A percentile compares a stretch with the other conserved stretches of the same genome.
Evolutionary conservation across 37 sponge, comb jelly and placozoan species (phyloP).

Genomic region (Corticium candelabrum): DNA sequence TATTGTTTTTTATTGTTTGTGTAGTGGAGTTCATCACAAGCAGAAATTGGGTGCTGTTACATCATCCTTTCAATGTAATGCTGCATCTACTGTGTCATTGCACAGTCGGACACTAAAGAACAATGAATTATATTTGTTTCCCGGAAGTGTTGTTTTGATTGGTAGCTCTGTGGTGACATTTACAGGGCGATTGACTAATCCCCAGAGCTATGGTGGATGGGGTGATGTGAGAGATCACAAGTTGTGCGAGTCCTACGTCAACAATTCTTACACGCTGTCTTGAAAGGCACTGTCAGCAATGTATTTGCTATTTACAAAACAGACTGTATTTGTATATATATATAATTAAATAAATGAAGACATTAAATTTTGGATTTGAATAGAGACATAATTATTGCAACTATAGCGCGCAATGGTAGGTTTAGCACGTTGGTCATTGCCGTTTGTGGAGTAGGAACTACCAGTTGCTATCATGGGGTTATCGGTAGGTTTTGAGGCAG

Average conservation of each 20-base stretch:
- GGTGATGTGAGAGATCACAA: constrained; percentile 65
- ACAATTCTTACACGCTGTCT: neutral
- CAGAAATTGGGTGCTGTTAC: no score
- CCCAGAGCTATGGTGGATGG: constrained; percentile 80
- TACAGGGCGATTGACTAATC: neutral
- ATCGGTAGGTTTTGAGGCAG: no score
- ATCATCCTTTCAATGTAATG: neutral
- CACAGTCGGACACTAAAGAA: neutral
- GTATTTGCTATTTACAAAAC: no score
- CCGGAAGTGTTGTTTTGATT: neutral
- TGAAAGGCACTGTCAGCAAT: neutral
- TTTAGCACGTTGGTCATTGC: no score
- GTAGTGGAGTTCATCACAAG: neutral
- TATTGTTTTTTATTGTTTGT: constrained; percentile 1
- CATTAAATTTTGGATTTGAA: no score
- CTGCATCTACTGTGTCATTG: neutral
- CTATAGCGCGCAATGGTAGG: no score
- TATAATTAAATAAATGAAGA: no score
- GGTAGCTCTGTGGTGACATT: neutral
- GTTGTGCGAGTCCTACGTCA: constrained; percentile 47
- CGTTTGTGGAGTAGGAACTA: no score
- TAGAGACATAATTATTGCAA: no score
- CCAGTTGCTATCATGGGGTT: no score
- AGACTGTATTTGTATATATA: no score
- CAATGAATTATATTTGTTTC: neutral